These are phyloP conservation scores for Erinaceus europaeus DNA, from an alignment of 2,113 vertebrate genomes.

Conservation along the genomic window DNA sequence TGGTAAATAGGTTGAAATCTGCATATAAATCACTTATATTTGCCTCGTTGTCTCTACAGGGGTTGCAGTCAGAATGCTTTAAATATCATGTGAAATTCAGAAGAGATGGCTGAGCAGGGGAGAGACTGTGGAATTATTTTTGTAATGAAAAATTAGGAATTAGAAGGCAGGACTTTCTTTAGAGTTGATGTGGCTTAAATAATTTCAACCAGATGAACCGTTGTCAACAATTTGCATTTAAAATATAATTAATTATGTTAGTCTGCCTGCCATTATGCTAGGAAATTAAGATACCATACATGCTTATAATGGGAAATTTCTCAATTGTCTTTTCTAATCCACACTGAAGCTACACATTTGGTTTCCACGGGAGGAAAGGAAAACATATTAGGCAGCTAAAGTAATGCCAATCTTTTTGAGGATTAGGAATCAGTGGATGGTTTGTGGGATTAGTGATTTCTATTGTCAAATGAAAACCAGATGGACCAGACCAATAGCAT, in stretches of 20 bases:
- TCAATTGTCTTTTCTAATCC: slow-evolving; percentile 75
- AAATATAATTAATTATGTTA: slow-evolving; percentile 70
- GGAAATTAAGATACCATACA: slow-evolving; percentile 70
- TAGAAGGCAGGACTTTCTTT: slow-evolving; percentile 50
- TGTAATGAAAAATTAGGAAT: slow-evolving; percentile 23
- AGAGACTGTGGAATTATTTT: slow-evolving; percentile 55
- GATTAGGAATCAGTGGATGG: slow-evolving; percentile 75
- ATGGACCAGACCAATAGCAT: slow-evolving; percentile 68
- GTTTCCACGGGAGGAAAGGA: slow-evolving; percentile 72
- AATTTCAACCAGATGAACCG: slow-evolving; percentile 68
- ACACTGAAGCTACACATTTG: slow-evolving; percentile 68
- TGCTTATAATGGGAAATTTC: slow-evolving; percentile 73
- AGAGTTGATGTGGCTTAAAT: slow-evolving; percentile 63
- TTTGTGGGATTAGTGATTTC: slow-evolving; percentile 78
- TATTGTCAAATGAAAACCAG: slow-evolving; percentile 79
- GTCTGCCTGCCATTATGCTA: slow-evolving; percentile 45
- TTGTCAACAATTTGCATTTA: slow-evolving; percentile 73
- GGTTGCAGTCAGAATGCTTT: slow-evolving; percentile 45
- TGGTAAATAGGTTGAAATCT: slow-evolving; percentile 76
- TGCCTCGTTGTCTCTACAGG: slow-evolving; percentile 63
- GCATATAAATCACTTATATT: slow-evolving; percentile 76
- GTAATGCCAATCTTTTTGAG: slow-evolving; percentile 76
- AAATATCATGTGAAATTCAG: slow-evolving; percentile 59
- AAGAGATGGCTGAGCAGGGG: slow-evolving; percentile 48
- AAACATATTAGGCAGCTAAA: slow-evolving; percentile 70